A percentile compares a stretch with the other conserved stretches of the same genome.
Evolutionary conservation across 2,888 invertebrate species (phyloP).

Genomic region (Globia sparganii): DNA sequence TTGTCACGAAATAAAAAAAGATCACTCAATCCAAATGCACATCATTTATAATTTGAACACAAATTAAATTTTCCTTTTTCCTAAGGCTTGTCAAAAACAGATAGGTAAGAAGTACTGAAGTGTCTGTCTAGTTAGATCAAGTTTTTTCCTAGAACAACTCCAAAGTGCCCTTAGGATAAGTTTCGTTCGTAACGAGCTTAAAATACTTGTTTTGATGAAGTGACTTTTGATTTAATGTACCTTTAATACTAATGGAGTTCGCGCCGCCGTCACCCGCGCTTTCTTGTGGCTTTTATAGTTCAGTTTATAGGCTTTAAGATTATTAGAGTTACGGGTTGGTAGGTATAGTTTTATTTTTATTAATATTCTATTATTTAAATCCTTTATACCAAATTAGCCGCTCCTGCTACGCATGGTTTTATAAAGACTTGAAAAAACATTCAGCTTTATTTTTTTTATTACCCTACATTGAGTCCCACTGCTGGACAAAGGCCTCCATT

Average conservation of each 20-base stretch:
- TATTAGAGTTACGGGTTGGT: not conserved
- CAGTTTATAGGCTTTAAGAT: constrained; percentile 22
- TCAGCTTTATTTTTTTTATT: too few species aligned
- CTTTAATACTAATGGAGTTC: constrained; percentile 48
- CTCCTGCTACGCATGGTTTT: too few species aligned
- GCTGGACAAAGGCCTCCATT: too few species aligned
- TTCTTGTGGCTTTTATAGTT: constrained; percentile 36
- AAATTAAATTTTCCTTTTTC: not conserved
- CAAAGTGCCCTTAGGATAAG: constrained; percentile 48
- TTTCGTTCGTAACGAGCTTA: constrained; percentile 47
- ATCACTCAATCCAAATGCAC: too few species aligned
- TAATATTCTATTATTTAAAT: too few species aligned
- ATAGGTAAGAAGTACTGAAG: constrained; percentile 38
- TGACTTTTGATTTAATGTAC: constrained; percentile 58
- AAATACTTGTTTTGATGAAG: constrained; percentile 55
- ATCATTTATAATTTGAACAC: constrained; percentile 8
- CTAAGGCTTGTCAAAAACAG: constrained; percentile 15
- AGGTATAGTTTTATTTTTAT: too few species aligned
- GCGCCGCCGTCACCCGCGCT: constrained; percentile 16
- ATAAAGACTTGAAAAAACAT: too few species aligned
- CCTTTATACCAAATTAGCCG: too few species aligned
- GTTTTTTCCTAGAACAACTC: constrained; percentile 35
- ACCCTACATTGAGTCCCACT: too few species aligned
- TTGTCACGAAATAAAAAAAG: too few species aligned
- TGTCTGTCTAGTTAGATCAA: constrained; percentile 9